These are phyloP conservation scores for Diadumene lineata DNA, from an alignment of 92 coral and sea anemone genomes.

Conservation along the genomic window DNA sequence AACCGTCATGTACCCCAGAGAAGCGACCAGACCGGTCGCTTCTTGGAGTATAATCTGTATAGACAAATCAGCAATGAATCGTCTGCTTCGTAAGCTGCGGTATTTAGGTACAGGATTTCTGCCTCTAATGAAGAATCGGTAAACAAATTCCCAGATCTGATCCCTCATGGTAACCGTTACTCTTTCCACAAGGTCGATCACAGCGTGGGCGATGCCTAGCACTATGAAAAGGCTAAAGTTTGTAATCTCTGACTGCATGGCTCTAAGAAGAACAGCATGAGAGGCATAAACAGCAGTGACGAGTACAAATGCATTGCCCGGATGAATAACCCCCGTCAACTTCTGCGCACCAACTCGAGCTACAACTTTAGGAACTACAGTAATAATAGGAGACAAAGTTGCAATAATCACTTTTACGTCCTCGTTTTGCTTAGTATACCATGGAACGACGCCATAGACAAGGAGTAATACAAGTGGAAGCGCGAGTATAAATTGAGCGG, in stretches of 20 bases:
- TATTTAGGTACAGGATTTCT: slow-evolving; percentile 25
- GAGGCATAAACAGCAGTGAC: slow-evolving; percentile 41
- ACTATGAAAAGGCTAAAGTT: slow-evolving; percentile 52
- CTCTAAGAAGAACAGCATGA: slow-evolving; percentile 52
- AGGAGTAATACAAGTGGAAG: slow-evolving; percentile 40
- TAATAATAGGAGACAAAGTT: slow-evolving; percentile 38
- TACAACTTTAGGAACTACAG: slow-evolving; percentile 52
- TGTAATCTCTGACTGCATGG: slow-evolving; percentile 73
- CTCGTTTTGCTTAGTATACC: slow-evolving; percentile 35
- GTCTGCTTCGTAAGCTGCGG: slow-evolving; percentile 66
- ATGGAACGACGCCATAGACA: slow-evolving; percentile 55
- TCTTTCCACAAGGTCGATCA: slow-evolving; percentile 52
- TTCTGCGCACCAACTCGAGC: slow-evolving; percentile 49
- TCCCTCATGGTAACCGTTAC: slow-evolving; percentile 60
- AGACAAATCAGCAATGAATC: slow-evolving; percentile 66
- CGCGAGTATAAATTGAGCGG: slow-evolving; percentile 57
- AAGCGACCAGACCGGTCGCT: slow-evolving; percentile 51
- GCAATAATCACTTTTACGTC: slow-evolving; percentile 32
- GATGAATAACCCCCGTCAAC: slow-evolving; percentile 51
- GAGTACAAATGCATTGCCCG: slow-evolving; percentile 48
- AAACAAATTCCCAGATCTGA: slow-evolving; percentile 58
- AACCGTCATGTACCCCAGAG: slow-evolving; percentile 55
- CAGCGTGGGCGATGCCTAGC: slow-evolving; percentile 41
- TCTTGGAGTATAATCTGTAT: slow-evolving; percentile 69
- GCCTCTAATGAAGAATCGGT: slow-evolving; percentile 28